Base-by-base conservation (phyloP, 2,888 invertebrate genomes). In the Standfussiana lucernea region DNA sequence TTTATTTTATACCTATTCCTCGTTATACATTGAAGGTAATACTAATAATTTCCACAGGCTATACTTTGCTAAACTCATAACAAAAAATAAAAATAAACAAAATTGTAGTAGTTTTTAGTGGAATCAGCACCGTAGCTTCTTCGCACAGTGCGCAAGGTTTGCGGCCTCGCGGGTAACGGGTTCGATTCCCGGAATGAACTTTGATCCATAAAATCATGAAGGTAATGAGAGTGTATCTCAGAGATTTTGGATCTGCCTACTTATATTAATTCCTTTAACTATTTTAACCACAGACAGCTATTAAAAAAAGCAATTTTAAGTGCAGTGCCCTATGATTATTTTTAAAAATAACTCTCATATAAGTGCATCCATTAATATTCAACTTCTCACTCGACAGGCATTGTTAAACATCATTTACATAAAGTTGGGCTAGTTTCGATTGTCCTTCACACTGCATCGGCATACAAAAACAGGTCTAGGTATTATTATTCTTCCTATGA, bases 391-490 rank as follows among this genome's bases (percentile, higher is more conserved):
- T 68, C 45, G 37, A 50, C 61, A 61, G 40, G 71, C 50, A 78
- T 59, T 78, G 45, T 47, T 61, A 53, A 71, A 68, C 42, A 66
- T 66, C 4, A 69, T 69, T 70, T 47, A 35, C 77, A 65, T 71
- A 70, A 61, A 72, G 40, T 13, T 61, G 64, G 47, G 70, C 56
- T 75, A 66, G 40, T 65, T 66, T 61, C 69, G 7, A 85, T 85
- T 75, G 72, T 82, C 78, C 61, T 70, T 62, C 13, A 59, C 64
- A 45, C 74, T 64, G 28, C 28, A 59, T 15, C n/a, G 24, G 85
- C 66, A 82, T 75, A 82, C 75, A 72, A 83, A 75, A 42, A 67
- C 59, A 59, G 21, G 53, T 42, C 18, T 35, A 40, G 64, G 40
- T 40, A n/a, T 64, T 64, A 72, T 73, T 65, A 40, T 66, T 71